These are phyloP conservation scores for Corvus cornix DNA, from an alignment of 2,113 vertebrate genomes.

Conservation along the genomic window DNA sequence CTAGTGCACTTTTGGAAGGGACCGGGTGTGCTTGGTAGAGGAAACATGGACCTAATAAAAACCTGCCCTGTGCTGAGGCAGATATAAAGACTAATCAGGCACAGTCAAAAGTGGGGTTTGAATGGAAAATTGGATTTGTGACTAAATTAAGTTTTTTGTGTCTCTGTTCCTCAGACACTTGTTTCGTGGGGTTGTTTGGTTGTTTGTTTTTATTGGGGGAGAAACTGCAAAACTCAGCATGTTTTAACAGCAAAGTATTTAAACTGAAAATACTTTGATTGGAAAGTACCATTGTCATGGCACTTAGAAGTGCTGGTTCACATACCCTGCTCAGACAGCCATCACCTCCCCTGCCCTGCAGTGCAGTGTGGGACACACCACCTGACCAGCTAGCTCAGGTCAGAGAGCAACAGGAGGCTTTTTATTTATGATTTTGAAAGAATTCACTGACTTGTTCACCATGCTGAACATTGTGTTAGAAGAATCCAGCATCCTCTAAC, in stretches of 20 bases:
- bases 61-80: not conserved
- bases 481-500: not conserved
- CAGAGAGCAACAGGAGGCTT: not conserved
- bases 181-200: not conserved
- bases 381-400: not conserved
- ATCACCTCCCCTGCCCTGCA: not conserved
- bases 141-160: not conserved
- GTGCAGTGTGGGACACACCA: not conserved
- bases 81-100: not conserved
- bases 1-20: not conserved
- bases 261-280: not conserved
- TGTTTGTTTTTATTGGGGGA: not conserved
- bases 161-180: not conserved
- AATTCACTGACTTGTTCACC: not conserved
- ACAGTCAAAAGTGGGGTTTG: not conserved
- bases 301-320: not conserved
- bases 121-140: not conserved
- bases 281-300: rapidly evolving
- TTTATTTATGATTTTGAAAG: not conserved
- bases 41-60: not conserved
- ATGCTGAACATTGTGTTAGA: rapidly evolving
- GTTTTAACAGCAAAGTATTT: not conserved
- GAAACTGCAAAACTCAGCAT: not conserved
- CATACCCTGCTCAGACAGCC: not conserved
- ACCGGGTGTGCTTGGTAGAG: not conserved